These are phyloP conservation scores for Panopea generosa DNA, from an alignment of 2,888 invertebrate species.

Conservation along the genomic window DNA sequence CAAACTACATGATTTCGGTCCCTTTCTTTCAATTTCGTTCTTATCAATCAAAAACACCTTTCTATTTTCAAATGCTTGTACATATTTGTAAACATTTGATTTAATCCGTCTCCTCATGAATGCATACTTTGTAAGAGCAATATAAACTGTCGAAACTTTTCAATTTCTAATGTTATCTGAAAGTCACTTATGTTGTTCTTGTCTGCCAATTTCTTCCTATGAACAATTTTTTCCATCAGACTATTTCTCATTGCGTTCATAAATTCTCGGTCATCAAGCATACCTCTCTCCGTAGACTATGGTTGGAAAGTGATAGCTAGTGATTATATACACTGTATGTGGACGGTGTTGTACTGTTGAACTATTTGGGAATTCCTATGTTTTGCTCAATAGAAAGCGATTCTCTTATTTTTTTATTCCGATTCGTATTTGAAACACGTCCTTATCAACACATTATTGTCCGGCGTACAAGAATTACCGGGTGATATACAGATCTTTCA, in stretches of 20 bases:
- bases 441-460: no score
- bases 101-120: slow-evolving; percentile 1
- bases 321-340: slow-evolving; percentile 4
- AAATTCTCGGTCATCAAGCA: slow-evolving; percentile 19
- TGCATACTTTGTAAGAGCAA: not conserved
- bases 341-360: no score
- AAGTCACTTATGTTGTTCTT: no score
- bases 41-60: slow-evolving; percentile 7
- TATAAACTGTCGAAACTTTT: not conserved
- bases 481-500: no score
- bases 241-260: not conserved
- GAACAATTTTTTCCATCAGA: not conserved
- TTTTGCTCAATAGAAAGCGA: no score
- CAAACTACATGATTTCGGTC: no score
- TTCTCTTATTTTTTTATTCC: no score
- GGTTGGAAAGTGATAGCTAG: not conserved
- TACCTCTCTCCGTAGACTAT: slow-evolving; percentile 4
- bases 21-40: slow-evolving; percentile 8
- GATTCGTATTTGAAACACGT: no score
- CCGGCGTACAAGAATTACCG: no score
- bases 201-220: not conserved
- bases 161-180: no score
- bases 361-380: no score
- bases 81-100: not conserved
- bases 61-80: slow-evolving; percentile 3